Conservation (phyloP, 2,888 invertebrate genomes). For the Stenurella melanura region DNA sequence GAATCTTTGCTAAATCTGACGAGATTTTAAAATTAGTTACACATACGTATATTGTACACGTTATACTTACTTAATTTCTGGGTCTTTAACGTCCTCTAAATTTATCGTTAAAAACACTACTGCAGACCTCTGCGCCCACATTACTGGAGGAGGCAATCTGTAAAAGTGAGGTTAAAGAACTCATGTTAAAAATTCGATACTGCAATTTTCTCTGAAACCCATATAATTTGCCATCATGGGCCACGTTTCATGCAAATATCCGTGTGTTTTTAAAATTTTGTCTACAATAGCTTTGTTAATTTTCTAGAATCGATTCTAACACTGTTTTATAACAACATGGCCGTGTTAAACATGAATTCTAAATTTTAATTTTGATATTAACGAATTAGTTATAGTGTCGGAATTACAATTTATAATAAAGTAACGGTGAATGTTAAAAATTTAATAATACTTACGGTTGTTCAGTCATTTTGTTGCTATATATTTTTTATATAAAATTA, state of each 20-base stretch:
- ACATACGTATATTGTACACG: not conserved
- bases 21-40: conserved; percentile 9
- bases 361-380: not conserved
- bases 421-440: not conserved
- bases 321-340: conserved; percentile 64
- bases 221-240: not conserved
- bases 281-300: conserved; percentile 46
- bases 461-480: conserved; percentile 62
- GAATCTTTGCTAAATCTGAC: conserved; percentile 81
- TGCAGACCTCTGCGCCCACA: conserved; percentile 94
- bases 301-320: conserved; percentile 67
- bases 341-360: conserved; percentile 54
- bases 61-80: conserved; percentile 82
- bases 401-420: conserved; percentile 2
- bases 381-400: not conserved
- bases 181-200: conserved; percentile 26
- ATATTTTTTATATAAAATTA: conserved; percentile 50
- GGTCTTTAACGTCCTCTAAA: conserved; percentile 91
- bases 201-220: not conserved
- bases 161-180: conserved; percentile 66
- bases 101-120: conserved; percentile 91
- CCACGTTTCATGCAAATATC: not conserved
- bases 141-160: conserved; percentile 86
- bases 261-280: not conserved
- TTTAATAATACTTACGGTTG: conserved; percentile 62